Conservation (phyloP, 2,113 vertebrate species). For the Campylomormyrus numenius region DNA sequence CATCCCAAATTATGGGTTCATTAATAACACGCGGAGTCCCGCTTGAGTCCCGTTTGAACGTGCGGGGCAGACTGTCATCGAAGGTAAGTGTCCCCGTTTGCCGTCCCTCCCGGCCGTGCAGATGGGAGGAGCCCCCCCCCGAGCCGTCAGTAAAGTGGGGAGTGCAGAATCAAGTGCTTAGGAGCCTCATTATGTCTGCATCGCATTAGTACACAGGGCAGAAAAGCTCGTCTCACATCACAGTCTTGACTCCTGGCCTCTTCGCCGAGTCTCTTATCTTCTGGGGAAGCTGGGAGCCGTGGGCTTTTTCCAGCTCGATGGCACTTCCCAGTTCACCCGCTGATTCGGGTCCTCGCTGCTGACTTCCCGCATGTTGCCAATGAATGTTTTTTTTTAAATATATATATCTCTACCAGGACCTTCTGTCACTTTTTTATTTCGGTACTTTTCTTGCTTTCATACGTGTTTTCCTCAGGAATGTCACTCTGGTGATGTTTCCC, state of each 20-base stretch:
- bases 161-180: not conserved
- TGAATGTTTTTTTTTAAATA: not conserved
- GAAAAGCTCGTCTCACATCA: not conserved
- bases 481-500: not conserved
- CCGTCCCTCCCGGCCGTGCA: not conserved
- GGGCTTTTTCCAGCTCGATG: not conserved
- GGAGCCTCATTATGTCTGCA: slow-evolving; percentile 12
- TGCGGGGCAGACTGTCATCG: not conserved
- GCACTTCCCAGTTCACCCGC: not conserved
- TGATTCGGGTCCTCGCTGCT: not conserved
- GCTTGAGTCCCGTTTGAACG: not conserved
- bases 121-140: not conserved
- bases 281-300: not conserved
- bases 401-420: not conserved
- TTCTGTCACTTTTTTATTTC: not conserved
- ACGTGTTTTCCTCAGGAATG: not conserved
- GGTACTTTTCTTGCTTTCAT: slow-evolving; percentile 4
- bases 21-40: not conserved
- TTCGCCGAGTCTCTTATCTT: not conserved
- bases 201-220: slow-evolving; percentile 10
- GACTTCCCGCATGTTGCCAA: not conserved
- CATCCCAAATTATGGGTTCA: not conserved
- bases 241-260: not conserved
- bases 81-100: not conserved
- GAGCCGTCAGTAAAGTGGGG: not conserved